phyloP scores from a whole-genome alignment of 2,113 vertebrate species.

The Stomatorhinus ivindoensis region DNA sequence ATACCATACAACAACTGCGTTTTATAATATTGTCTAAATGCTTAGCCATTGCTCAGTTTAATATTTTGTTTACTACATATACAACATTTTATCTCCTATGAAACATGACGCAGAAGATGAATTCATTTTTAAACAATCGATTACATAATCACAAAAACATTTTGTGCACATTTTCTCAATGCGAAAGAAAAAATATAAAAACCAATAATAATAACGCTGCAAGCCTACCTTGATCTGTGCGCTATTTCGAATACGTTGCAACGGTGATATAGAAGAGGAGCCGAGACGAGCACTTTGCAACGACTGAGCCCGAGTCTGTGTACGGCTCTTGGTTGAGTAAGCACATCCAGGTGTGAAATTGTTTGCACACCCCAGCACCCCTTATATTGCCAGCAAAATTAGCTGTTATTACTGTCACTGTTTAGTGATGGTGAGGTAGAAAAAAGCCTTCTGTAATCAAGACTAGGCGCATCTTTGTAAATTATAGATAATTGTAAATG shows the following conservation, averaged over 20 bases:
- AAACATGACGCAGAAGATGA: not conserved
- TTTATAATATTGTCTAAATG: not conserved
- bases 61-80: not conserved
- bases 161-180: not conserved
- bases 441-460: slow-evolving; percentile 96
- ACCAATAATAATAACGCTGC: not conserved
- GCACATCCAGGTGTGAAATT: slow-evolving; percentile 99
- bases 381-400: slow-evolving; percentile 99
- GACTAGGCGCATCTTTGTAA: slow-evolving; percentile 99
- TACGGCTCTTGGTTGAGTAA: slow-evolving; percentile 88
- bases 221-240: slow-evolving; percentile 68
- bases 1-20: not conserved
- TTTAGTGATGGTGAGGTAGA: slow-evolving; percentile 99
- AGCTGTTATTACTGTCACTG: slow-evolving; percentile 99
- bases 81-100: not conserved
- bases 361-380: slow-evolving; percentile 98
- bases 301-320: slow-evolving; percentile 70
- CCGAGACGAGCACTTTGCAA: slow-evolving; percentile 62
- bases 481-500: slow-evolving; percentile 99
- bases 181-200: not conserved
- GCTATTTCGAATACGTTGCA: slow-evolving; percentile 56
- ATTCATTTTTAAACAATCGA: not conserved
- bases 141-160: not conserved
- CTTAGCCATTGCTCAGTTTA: not conserved
- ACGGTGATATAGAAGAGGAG: slow-evolving; percentile 61